phyloP scores from a whole-genome alignment of 2,113 vertebrate species.

The Syngnathus typhle region DNA sequence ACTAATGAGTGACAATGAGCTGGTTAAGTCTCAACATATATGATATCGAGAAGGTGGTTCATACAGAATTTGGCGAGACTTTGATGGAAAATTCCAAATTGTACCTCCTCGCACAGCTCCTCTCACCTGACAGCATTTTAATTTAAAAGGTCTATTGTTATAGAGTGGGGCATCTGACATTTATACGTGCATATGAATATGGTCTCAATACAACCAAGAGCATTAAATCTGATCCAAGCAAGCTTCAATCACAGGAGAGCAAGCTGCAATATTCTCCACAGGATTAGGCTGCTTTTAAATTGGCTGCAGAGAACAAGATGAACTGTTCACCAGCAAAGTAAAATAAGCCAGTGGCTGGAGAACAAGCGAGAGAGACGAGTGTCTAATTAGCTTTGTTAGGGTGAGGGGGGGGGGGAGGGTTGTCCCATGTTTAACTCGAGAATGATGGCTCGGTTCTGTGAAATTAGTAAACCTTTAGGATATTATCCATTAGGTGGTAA shows the following conservation, averaged over 20 bases:
- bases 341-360: slow-evolving; percentile 49
- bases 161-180: neutral
- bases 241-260: slow-evolving; percentile 57
- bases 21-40: neutral
- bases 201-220: slow-evolving; percentile 56
- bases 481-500: slow-evolving; percentile 63
- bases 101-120: neutral
- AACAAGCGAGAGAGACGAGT: slow-evolving; percentile 20
- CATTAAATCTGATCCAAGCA: slow-evolving; percentile 62
- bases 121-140: neutral
- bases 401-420: neutral
- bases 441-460: slow-evolving; percentile 53
- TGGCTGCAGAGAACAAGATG: slow-evolving; percentile 59
- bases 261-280: slow-evolving; percentile 52
- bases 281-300: slow-evolving; percentile 70
- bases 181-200: slow-evolving; percentile 29
- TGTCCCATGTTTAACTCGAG: slow-evolving; percentile 51
- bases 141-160: slow-evolving; percentile 1
- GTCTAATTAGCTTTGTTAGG: slow-evolving; percentile 56
- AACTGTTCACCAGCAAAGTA: slow-evolving; percentile 47
- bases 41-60: neutral
- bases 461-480: slow-evolving; percentile 59
- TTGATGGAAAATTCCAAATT: neutral
- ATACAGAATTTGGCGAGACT: neutral
- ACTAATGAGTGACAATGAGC: neutral